Evolutionary conservation across 2,113 vertebrate genomes (phyloP), one percentile per base, ranked within the genome.

Genomic region (Elachura formosa): DNA sequence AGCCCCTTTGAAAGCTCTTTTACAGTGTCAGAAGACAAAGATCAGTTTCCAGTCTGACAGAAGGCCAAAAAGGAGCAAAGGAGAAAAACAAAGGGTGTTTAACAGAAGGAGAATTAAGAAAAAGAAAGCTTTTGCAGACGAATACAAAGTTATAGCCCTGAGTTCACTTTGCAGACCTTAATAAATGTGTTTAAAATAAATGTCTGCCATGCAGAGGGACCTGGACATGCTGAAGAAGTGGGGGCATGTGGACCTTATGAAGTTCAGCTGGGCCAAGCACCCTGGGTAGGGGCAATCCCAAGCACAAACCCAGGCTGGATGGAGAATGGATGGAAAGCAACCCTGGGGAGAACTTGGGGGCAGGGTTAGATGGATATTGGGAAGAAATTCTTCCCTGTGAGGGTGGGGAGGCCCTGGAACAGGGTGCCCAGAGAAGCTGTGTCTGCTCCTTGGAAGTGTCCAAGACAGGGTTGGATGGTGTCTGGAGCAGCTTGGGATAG

Each of bases 401-500:
- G 20, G 24, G 14, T 54, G 46, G 16, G 0, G 3, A 89, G 20
- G n/a, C 20, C 16, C 68, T 18, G 16, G 45, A 28, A 89, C n/a
- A 40, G 38, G 61, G 0, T 52, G 11, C 33, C 25, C 68, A 58
- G 68, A 24, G 26, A 9, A 58, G 33, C 7, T 59, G 45, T 45
- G 36, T 23, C 12, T 73, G 51, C 9, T 23, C 17, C 6, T 21
- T 61, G 46, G 13, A 15, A 75, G 18, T 54, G 29, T 26, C 4
- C n/a, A 46, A 52, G 61, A 38, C 21, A 61, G 68, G 40, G 24
- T 0, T 82, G 61, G 45, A 67, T 1, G 0, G 24, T 24, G 20
- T 16, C 40, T 52, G 61, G 29, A 75, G 11, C 17, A 59, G 3
- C 1, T 2, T 67, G 46, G 40, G 3, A 0, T 2, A 34, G 29